These are phyloP conservation scores for Shargacucullia verbasci DNA, from an alignment of 2,888 invertebrate species.

Conservation along the genomic window DNA sequence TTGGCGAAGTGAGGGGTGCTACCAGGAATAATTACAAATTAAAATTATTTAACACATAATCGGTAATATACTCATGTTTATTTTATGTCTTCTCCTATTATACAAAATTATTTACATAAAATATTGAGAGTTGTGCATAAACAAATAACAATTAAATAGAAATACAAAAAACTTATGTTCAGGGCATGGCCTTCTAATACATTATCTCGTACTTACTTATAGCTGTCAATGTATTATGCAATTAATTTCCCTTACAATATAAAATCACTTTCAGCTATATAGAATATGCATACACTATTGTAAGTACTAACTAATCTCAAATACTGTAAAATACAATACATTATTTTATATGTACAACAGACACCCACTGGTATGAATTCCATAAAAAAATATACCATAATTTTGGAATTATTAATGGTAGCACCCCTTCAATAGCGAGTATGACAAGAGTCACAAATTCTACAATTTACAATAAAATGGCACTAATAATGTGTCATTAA, in stretches of 20 bases:
- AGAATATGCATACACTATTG: constrained; percentile 87
- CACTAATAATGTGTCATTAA: constrained; percentile 87
- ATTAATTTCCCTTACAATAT: constrained; percentile 85
- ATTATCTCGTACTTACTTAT: constrained; percentile 84
- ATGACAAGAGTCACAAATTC: constrained; percentile 89
- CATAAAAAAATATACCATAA: constrained; percentile 88
- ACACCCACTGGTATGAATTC: constrained; percentile 88
- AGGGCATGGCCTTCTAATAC: constrained; percentile 86
- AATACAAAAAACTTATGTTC: constrained; percentile 87
- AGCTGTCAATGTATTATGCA: constrained; percentile 88
- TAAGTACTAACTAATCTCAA: constrained; percentile 88
- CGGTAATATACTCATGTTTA: constrained; percentile 90
- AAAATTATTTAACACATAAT: constrained; percentile 88
- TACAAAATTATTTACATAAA: constrained; percentile 90
- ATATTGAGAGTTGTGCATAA: constrained; percentile 90
- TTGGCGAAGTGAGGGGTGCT: constrained; percentile 89
- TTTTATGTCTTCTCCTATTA: constrained; percentile 89
- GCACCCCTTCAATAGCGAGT: constrained; percentile 90
- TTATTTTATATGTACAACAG: constrained; percentile 86
- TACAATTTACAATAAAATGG: constrained; percentile 89
- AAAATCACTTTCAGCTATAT: constrained; percentile 89
- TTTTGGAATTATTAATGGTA: constrained; percentile 89
- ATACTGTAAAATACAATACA: constrained; percentile 89
- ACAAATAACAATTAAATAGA: constrained; percentile 90
- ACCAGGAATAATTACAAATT: constrained; percentile 90